These are phyloP conservation scores for Elysia chlorotica DNA, from an alignment of 1,140 invertebrate species.

Conservation along the genomic window DNA sequence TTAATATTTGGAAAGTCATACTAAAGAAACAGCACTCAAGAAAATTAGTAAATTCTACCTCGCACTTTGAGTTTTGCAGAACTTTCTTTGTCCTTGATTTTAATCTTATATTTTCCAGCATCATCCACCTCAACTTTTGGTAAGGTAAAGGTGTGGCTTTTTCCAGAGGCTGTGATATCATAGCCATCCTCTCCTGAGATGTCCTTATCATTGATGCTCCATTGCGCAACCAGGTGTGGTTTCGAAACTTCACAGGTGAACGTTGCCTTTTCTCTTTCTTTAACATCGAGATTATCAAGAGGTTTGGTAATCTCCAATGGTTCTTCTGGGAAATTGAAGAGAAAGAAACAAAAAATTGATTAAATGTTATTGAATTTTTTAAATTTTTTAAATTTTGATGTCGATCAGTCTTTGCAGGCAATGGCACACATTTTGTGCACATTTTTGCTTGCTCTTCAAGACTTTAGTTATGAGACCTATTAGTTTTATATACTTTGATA, in stretches of 20 bases:
- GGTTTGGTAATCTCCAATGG: constrained; percentile 45
- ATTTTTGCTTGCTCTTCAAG: too few species aligned
- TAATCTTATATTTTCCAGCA: constrained; percentile 70
- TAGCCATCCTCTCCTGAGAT: constrained; percentile 60
- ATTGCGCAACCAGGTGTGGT: constrained; percentile 77
- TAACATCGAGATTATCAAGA: constrained; percentile 42
- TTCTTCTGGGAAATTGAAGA: constrained; percentile 40
- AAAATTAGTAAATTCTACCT: too few species aligned
- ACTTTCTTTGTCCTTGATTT: constrained; percentile 35
- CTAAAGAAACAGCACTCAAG: too few species aligned
- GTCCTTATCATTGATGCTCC: constrained; percentile 79
- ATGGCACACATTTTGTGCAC: too few species aligned
- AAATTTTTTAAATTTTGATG: too few species aligned
- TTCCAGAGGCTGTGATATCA: constrained; percentile 43
- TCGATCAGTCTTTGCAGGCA: too few species aligned
- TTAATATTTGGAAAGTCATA: too few species aligned
- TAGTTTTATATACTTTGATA: too few species aligned
- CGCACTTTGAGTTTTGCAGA: constrained; percentile 42
- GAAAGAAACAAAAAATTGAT: too few species aligned
- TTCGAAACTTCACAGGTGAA: constrained; percentile 69
- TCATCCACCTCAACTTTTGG: constrained; percentile 78
- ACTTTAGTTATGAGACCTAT: too few species aligned
- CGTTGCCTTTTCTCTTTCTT: constrained; percentile 32
- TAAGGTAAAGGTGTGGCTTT: constrained; percentile 69
- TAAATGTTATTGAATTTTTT: too few species aligned